Evolutionary conservation across 2,797 vertebrate species (phyloP), one percentile per base, ranked within the genome.

Genomic region (Lacerta agilis): DNA sequence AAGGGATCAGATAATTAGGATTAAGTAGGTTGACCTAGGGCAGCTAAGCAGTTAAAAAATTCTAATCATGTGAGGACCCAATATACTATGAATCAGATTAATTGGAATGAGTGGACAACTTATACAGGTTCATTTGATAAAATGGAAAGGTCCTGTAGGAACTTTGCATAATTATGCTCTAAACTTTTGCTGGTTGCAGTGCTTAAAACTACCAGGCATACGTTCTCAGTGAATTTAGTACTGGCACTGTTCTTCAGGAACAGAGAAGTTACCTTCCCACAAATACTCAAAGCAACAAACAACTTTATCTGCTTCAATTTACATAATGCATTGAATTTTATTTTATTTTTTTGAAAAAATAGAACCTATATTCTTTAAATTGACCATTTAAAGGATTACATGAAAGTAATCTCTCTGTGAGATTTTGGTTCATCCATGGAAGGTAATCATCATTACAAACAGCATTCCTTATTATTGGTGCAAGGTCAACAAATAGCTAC

Each of bases 1-100:
- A 94, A 94, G 90, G 90, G 93, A 92, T 90, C 76, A 88, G 90
- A 67, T 91, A 90, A 94, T 89, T 90, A 89, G 90, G 92, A 92
- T 90, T 86, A 95, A 95, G 73, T 86, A 89, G 33, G 73, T 49
- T 92, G 90, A 92, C 89, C 87, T 89, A 89, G 58, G 79, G 88
- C 86, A 82, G 88, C 49, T 87, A 86, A 90, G 88, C 66, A 94
- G 55, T 73, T 94, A 64, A 94, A 91, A 85, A 64, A 87, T 92
- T 84, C 78, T 61, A 84, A 83, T 64, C 92, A 75, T 1, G 4
- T 36, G 82, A 88, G 87, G 6, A 55, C 69, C 41, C 85, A 86
- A 90, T 45, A 38, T 67, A 89, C 0, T 64, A 33, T 88, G n/a
- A 86, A 92, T 66, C 80, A 88, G 69, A 88, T 80, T 88, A 92